Evolutionary conservation across 2,797 vertebrate genomes (phyloP).

Genomic region (Hoplostethus mediterraneus): DNA sequence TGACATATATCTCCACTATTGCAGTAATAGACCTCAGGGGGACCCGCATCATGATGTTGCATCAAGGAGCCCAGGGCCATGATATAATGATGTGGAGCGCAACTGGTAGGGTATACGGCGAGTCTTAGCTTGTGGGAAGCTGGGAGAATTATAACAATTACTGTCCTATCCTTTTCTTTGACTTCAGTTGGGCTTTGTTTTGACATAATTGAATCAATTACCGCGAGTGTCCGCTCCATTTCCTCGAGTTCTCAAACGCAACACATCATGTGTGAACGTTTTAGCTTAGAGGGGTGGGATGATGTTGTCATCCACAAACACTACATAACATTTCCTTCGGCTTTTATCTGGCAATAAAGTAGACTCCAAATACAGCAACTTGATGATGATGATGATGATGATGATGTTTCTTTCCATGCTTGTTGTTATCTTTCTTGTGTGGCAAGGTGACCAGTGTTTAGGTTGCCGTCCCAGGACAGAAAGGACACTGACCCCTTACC

Average conservation of each 20-base stretch:
- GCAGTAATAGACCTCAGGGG: slow-evolving; percentile 62
- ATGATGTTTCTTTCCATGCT: too few relatives aligned
- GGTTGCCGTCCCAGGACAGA: too few relatives aligned
- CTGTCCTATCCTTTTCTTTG: slow-evolving; percentile 17
- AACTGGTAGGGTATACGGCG: slow-evolving; percentile 27
- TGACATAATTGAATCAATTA: slow-evolving; percentile 46
- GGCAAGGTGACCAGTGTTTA: too few relatives aligned
- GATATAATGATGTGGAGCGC: slow-evolving; percentile 77
- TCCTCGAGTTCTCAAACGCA: background rate
- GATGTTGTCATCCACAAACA: too few relatives aligned
- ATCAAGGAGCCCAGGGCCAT: slow-evolving; percentile 69
- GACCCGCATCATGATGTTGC: slow-evolving; percentile 46
- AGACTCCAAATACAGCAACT: too few relatives aligned
- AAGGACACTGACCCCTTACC: too few relatives aligned
- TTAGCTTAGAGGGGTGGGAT: background rate
- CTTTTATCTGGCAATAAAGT: too few relatives aligned
- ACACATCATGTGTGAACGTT: background rate
- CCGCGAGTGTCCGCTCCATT: background rate
- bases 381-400: too few relatives aligned
- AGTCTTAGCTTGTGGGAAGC: slow-evolving; percentile 20
- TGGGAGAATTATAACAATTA: slow-evolving; percentile 6
- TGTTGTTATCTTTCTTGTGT: too few relatives aligned
- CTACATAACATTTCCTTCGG: too few relatives aligned
- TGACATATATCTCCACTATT: slow-evolving; percentile 50
- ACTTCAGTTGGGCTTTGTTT: slow-evolving; percentile 18